Percentiles rank a stretch among this genome's conserved stretches.
These are phyloP conservation scores for Calonectris borealis DNA, from an alignment of 2,113 vertebrate species.

Conservation along the genomic window DNA sequence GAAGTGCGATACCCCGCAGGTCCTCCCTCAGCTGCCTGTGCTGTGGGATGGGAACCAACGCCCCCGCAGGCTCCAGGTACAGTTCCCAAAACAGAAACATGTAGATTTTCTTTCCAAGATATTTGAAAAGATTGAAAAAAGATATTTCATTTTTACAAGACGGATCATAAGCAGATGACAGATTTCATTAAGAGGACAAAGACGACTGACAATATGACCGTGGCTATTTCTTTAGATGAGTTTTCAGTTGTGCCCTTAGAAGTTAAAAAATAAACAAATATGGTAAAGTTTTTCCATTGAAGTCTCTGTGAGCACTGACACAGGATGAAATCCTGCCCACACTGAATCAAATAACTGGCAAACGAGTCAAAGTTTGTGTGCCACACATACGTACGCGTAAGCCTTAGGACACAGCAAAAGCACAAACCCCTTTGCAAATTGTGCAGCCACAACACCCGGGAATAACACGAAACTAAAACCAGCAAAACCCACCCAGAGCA, in stretches of 20 bases:
- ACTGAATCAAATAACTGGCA: background rate
- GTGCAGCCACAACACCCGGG: background rate
- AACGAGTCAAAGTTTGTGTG: background rate
- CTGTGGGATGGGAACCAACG: background rate
- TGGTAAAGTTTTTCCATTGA: background rate
- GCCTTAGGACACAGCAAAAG: background rate
- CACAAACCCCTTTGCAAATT: background rate
- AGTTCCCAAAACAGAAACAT: background rate
- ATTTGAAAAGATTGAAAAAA: background rate
- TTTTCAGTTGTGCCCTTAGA: background rate
- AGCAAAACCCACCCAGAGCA: background rate
- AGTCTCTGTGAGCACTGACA: background rate
- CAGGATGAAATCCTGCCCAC: background rate
- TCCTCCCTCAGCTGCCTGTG: background rate
- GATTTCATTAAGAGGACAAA: background rate
- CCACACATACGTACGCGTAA: background rate
- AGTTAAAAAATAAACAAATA: background rate
- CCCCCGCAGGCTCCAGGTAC: background rate
- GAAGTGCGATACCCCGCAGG: fast-evolving
- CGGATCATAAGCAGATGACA: background rate
- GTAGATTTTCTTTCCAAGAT: background rate
- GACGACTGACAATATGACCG: fast-evolving
- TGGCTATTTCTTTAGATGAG: background rate
- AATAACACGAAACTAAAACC: background rate
- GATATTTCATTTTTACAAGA: background rate